phyloP scores from a whole-genome alignment of 1,140 invertebrate species.

The Bombus waltoni region DNA sequence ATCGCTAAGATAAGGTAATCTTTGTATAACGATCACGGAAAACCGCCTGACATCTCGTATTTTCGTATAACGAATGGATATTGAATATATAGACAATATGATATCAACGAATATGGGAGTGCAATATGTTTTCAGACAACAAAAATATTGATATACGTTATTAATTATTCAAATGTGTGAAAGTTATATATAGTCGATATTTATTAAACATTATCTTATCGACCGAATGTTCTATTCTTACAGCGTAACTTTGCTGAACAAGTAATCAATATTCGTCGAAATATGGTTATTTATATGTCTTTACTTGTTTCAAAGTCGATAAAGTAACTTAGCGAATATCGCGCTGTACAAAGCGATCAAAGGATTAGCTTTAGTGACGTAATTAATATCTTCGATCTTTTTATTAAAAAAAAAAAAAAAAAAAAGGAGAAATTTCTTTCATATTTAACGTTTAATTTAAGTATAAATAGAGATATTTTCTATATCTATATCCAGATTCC shows the following conservation, averaged over 20 bases:
- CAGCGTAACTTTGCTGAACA: background rate
- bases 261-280: background rate
- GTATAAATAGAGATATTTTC: no score
- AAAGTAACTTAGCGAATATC: background rate
- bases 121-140: background rate
- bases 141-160: background rate
- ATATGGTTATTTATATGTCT: background rate
- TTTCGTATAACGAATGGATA: background rate
- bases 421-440: no score
- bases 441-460: no score
- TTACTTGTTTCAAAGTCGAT: background rate
- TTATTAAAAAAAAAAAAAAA: background rate
- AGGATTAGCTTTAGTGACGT: background rate
- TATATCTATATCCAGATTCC: no score
- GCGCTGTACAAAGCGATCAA: background rate
- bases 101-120: no score
- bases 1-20: background rate
- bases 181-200: background rate
- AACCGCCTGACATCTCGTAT: background rate
- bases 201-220: background rate
- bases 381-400: background rate
- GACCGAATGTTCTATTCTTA: background rate
- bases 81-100: background rate
- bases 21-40: background rate
- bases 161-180: background rate